These are phyloP conservation scores for Pteronotus mesoamericanus DNA, from an alignment of 2,797 vertebrate genomes.

Conservation along the genomic window DNA sequence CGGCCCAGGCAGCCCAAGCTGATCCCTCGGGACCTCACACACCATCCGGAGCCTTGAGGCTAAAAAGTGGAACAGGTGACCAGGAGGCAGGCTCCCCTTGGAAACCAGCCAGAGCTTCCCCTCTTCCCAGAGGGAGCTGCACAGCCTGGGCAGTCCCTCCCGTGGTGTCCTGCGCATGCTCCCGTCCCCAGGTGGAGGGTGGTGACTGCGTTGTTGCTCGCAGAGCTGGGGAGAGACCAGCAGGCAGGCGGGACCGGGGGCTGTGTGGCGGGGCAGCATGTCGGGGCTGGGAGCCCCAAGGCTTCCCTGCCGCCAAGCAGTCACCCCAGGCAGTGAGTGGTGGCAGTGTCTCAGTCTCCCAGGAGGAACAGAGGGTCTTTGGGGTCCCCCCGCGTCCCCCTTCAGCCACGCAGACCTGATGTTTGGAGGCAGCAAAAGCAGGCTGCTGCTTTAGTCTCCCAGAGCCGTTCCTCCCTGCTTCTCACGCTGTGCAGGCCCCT, in stretches of 20 bases:
- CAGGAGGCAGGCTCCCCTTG: neutral
- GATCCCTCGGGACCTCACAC: neutral
- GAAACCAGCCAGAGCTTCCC: neutral
- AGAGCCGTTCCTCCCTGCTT: accelerated
- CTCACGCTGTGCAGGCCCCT: neutral
- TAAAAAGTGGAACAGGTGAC: neutral
- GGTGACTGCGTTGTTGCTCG: neutral
- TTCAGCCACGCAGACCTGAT: accelerated
- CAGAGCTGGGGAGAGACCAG: neutral
- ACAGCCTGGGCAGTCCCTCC: neutral
- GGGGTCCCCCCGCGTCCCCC: neutral
- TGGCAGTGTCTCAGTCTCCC: accelerated
- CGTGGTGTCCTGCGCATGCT: neutral
- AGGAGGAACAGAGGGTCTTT: accelerated
- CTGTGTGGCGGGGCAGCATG: neutral
- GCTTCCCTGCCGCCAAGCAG: neutral
- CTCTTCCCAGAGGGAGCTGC: neutral
- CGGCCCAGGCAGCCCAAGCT: neutral
- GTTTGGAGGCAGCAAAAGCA: accelerated
- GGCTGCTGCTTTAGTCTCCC: accelerated
- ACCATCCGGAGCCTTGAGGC: neutral
- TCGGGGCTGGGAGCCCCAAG: neutral
- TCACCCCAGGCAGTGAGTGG: neutral
- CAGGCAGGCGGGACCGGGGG: neutral
- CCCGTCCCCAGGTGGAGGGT: neutral